A percentile compares a stretch with the other conserved stretches of the same genome.
These are phyloP conservation scores for Nymphicus hollandicus DNA, from an alignment of 2,113 vertebrate genomes.

Conservation along the genomic window DNA sequence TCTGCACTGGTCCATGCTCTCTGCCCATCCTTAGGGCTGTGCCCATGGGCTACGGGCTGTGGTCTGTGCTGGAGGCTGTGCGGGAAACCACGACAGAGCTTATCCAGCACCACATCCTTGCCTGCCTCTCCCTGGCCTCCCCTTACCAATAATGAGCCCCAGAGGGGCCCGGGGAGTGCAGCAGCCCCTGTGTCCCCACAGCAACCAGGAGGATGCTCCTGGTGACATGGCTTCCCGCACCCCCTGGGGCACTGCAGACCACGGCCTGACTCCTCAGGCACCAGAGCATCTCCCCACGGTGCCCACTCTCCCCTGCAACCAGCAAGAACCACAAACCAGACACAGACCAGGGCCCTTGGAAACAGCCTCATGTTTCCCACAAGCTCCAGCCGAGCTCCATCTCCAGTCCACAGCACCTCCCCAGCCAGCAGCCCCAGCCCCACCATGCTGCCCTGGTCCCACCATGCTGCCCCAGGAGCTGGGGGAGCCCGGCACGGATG, in stretches of 20 bases:
- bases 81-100: not conserved
- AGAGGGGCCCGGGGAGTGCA: accelerated
- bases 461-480: accelerated
- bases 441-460: accelerated
- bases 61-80: not conserved
- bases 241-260: not conserved
- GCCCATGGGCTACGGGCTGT: not conserved
- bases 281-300: not conserved
- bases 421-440: not conserved
- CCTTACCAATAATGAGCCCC: not conserved
- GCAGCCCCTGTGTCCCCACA: not conserved
- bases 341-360: not conserved
- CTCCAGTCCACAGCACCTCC: not conserved
- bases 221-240: not conserved
- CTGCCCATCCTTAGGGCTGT: accelerated
- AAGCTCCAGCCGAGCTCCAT: not conserved
- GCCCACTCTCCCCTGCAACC: not conserved
- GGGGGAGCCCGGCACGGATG: not conserved
- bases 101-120: not conserved
- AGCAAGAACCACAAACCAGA: not conserved
- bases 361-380: not conserved
- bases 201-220: not conserved
- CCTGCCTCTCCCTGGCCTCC: not conserved
- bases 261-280: not conserved
- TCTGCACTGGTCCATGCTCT: accelerated